Conservation (phyloP, 2,113 vertebrate genomes). For the Hyaena hyaena region DNA sequence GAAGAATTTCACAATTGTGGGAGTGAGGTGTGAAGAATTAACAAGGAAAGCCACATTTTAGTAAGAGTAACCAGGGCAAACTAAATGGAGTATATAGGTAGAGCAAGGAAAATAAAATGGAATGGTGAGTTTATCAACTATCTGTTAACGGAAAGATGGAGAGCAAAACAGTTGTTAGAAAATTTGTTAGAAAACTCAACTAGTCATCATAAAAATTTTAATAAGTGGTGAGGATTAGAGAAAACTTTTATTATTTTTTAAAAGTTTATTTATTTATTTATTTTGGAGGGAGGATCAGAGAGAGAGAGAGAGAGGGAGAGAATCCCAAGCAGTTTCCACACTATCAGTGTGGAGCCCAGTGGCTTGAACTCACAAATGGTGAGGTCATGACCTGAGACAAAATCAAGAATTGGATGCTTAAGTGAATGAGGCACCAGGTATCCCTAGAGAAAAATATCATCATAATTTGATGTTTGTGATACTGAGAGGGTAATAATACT, state of each 20-base stretch:
- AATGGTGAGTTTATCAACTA: background rate
- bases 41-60: background rate
- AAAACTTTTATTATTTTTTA: background rate
- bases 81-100: background rate
- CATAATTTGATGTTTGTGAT: background rate
- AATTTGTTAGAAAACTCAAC: background rate
- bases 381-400: too few relatives aligned
- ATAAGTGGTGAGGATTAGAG: background rate
- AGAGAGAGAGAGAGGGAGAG: too few relatives aligned
- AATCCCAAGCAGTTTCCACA: too few relatives aligned
- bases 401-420: too few relatives aligned
- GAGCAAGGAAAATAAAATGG: background rate
- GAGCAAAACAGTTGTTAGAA: background rate
- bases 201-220: background rate
- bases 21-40: background rate
- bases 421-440: too few relatives aligned
- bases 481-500: background rate
- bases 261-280: too few relatives aligned
- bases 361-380: too few relatives aligned
- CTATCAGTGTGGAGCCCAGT: too few relatives aligned
- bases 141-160: background rate
- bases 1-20: background rate
- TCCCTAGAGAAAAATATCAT: background rate
- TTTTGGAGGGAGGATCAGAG: too few relatives aligned
- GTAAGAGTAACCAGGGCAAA: background rate